A percentile compares a stretch with the other conserved stretches of the same genome.
Conservation (phyloP, 1,140 invertebrate species). For the Zelostemma sp. region DNA sequence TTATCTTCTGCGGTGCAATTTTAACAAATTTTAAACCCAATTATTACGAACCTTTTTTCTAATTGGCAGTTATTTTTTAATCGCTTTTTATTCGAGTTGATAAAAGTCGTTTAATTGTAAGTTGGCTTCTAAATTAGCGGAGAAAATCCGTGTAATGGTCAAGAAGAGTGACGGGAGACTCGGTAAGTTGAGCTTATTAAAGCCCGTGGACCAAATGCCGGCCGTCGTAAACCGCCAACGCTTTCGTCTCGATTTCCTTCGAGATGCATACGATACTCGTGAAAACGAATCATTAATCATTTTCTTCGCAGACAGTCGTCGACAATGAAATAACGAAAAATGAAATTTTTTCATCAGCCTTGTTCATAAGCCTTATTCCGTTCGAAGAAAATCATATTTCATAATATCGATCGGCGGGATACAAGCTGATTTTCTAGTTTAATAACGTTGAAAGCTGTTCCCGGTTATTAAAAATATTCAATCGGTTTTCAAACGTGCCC, state of each 20-base stretch:
- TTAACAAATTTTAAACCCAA: no score
- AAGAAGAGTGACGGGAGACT: constrained; percentile 48
- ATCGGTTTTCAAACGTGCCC: no score
- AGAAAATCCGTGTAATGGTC: constrained; percentile 60
- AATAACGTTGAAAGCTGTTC: no score
- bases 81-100: no score
- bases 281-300: constrained; percentile 57
- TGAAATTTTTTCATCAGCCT: constrained; percentile 13
- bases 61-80: no score
- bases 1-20: no score
- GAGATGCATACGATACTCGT: constrained; percentile 56
- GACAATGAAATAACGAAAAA: constrained; percentile 11
- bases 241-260: constrained; percentile 52
- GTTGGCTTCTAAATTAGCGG: constrained; percentile 52
- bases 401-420: background rate
- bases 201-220: constrained; percentile 52
- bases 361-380: background rate
- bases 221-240: constrained; percentile 55
- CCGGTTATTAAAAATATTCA: no score
- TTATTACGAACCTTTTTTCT: no score
- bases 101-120: no score
- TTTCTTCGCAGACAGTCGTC: constrained; percentile 54
- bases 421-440: no score
- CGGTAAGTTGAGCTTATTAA: constrained; percentile 60
- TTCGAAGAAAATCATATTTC: constrained; percentile 4